Evolutionary conservation across 1,140 invertebrate genomes (phyloP), one percentile per base, ranked within the genome.

Genomic region (Hormaphis cornu): DNA sequence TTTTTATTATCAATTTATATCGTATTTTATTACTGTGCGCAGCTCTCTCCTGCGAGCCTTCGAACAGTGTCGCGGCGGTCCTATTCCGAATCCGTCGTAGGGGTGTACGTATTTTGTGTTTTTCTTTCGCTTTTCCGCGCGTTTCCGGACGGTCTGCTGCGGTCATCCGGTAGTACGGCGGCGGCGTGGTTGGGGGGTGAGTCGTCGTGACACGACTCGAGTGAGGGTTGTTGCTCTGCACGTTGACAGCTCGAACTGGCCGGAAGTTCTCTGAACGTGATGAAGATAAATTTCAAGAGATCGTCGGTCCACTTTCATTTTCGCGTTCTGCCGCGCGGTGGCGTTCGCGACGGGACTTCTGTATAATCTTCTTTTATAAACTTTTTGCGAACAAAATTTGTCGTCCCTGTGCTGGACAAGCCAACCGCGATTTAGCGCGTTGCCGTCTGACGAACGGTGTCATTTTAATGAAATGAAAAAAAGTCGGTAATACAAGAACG

Each of bases 201-300:
- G n/a, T n/a, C n/a, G n/a, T n/a, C n/a, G n/a, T n/a, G n/a, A n/a
- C n/a, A n/a, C n/a, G n/a, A n/a, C n/a, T n/a, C n/a, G n/a, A n/a
- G n/a, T n/a, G n/a, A n/a, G n/a, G n/a, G n/a, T n/a, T n/a, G n/a
- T 53, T 53, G 52, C 28, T 42, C 33, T n/a, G n/a, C n/a, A 28
- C 2, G 59, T 30, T 63, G 59, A 63, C 59, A 63, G 42, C n/a
- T 26, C 18, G 59, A 63, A 63, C 48, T 63, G 59, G 42, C 16
- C n/a, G n/a, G n/a, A n/a, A n/a, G n/a, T n/a, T n/a, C n/a, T n/a
- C n/a, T 20, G 42, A 28, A 63, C 42, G 26, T 63, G 59, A 63
- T 48, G 59, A 63, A 30, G 59, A 63, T 63, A 63, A 63, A 63
- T 63, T 30, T 28, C 22, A 20, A 63, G 18, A 48, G 59, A 63